phyloP scores from a whole-genome alignment of 2,888 invertebrate species.

The Ophioninae sp. region DNA sequence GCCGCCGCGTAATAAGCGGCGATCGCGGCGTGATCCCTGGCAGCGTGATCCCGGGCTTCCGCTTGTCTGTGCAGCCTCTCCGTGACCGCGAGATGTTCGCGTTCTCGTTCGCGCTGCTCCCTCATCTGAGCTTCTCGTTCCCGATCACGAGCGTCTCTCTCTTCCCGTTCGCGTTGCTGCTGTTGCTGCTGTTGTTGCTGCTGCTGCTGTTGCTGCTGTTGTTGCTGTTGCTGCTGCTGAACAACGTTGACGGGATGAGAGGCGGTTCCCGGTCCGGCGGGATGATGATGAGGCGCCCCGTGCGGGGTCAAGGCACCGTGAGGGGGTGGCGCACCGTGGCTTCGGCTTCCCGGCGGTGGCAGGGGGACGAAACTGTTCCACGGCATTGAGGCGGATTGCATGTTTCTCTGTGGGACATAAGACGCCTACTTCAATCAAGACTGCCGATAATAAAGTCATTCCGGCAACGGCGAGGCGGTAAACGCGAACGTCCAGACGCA shows the following conservation, averaged over 20 bases:
- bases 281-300: constrained; percentile 75
- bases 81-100: constrained; percentile 75
- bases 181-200: constrained; percentile 68
- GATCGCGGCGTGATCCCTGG: constrained; percentile 75
- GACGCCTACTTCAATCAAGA: constrained; percentile 80
- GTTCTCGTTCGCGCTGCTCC: constrained; percentile 66
- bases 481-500: background rate
- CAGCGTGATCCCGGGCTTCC: constrained; percentile 77
- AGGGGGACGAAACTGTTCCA: constrained; percentile 78
- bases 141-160: constrained; percentile 78
- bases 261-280: constrained; percentile 66
- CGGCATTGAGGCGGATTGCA: constrained; percentile 78
- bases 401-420: constrained; percentile 79
- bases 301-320: constrained; percentile 72
- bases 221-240: constrained; percentile 68
- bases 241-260: constrained; percentile 74
- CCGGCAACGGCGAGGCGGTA: background rate
- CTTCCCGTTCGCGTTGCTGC: constrained; percentile 65
- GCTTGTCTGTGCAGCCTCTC: constrained; percentile 78
- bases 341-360: constrained; percentile 76
- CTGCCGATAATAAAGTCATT: constrained; percentile 67
- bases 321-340: constrained; percentile 71
- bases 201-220: constrained; percentile 69
- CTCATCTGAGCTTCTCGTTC: constrained; percentile 62
- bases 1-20: constrained; percentile 81